Evolutionary conservation across 2,113 vertebrate species (phyloP), one percentile per base, ranked within the genome.

Genomic region (Empidonax traillii): DNA sequence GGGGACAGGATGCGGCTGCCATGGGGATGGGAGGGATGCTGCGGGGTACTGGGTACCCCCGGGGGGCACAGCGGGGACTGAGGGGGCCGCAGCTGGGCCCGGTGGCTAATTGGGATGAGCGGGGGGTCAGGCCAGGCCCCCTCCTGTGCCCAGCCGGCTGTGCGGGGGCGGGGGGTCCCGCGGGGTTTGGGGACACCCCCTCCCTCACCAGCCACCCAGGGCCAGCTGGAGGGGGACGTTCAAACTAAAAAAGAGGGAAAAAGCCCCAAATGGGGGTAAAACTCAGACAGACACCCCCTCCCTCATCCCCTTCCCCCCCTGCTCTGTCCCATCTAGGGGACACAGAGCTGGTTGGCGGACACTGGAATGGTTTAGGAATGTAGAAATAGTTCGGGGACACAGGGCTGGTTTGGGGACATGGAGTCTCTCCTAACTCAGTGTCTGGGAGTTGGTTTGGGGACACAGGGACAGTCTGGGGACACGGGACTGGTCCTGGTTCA

Each of bases 1-100:
- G 85, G 95, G 35, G 73, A 84, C 0, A 19, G 77, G 87, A 75
- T 53, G 93, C 35, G 6, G 90, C 87, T 93, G 95, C 85, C 81
- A 72, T 84, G 81, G 88, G 91, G 93, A 80, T 1, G 0, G 81
- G 14, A 44, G 51, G 44, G 31, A 56, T 51, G 89, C 87, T 86
- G 90, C 23, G 17, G 76, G 78, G 76, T 4, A 68, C 87, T 2
- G 6, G 75, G 77, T 15, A 69, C 90, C 84, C 85, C 87, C 14
- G 39, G 46, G 73, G 53, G 74, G 78, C 39, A 39, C 51, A 30
- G 72, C 72, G 1, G 92, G 92, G 59, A 63, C 63, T 3, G 15
- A 67, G 51, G 79, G 68, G 41, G 79, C 55, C 55, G 61, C 94
- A 96, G 93, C 90, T 96, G 95, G 75, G 53, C 61, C 79, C 13